Base-by-base conservation (phyloP, 2,113 vertebrate species). In the Ardeotis arabs region DNA sequence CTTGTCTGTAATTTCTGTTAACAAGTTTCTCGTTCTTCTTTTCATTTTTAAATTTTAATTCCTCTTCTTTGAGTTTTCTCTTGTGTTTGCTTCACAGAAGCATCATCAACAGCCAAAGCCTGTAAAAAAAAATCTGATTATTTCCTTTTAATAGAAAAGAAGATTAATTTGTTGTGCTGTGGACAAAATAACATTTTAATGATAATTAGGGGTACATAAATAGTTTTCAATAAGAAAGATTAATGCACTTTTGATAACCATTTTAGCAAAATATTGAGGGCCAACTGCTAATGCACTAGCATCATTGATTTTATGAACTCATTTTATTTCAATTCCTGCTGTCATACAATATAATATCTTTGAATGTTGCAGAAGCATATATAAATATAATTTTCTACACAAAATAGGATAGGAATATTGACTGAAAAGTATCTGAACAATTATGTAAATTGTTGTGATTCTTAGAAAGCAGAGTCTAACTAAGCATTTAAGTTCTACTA, bases 101-200 rank as follows among this genome's bases (percentile, higher is more conserved):
- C 28, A 92, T 84, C 55, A 87, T 91, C 81, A 90, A 86, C 29
- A 49, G 12, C 10, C 8, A 60, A 87, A 69, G 37, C 17, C 49
- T 69, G 41, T 4, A 76, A 76, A 94, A 66, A 31, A 92, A 31
- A 92, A 64, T 47, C 7, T 39, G 27, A 92, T 92, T 3, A 84
- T 75, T 93, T 80, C 44, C 94, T 94, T 77, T 91, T 85, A 86
- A 92, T 74, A 77, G 72, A 84, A 92, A 89, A 93, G 59, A 63
- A 94, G 50, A 96, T 83, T 92, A 85, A 95, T 67, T 92, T 91
- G 84, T 83, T 95, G 10, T 81, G 81, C 27, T 89, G n/a, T 59
- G 67, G 78, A 73, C 41, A 95, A 67, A 96, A 95, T 92, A 96
- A 78, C 80, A 35, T 78, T 79, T 96, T 95, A 95, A 92, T 93